Percentiles rank a stretch among this genome's conserved stretches.
Conservation (phyloP, 1,140 invertebrate genomes). For the Cherax quadricarinatus region DNA sequence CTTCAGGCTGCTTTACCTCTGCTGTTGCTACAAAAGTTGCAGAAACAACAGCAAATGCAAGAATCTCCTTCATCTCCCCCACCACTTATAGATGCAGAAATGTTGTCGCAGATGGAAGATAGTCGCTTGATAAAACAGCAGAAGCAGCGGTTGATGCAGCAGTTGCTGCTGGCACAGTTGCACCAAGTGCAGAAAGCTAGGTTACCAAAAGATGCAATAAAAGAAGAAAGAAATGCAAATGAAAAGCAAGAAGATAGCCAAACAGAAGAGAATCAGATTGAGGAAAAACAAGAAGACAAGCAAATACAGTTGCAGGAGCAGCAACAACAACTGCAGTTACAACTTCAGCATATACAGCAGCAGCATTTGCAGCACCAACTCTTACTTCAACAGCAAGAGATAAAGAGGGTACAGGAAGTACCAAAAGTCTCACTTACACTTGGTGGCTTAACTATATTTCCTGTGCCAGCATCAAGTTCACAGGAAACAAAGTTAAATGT, state of each 20-base stretch:
- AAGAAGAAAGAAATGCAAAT: neutral
- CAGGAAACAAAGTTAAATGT: conserved; percentile 28
- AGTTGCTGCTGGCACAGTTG: conserved; percentile 48
- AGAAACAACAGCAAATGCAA: conserved; percentile 47
- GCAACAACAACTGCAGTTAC: conserved; percentile 22
- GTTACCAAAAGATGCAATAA: neutral
- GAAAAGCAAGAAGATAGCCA: neutral
- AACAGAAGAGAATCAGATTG: conserved; percentile 5
- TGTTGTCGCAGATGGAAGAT: neutral
- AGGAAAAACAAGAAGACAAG: conserved; percentile 14
- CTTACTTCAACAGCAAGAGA: neutral
- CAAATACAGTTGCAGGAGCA: neutral
- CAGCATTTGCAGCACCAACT: conserved; percentile 34
- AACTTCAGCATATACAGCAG: conserved; percentile 44
- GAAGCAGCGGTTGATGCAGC: conserved; percentile 41
- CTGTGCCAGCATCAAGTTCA: conserved; percentile 4
- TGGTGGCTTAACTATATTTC: conserved; percentile 46
- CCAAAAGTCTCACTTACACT: conserved; percentile 26
- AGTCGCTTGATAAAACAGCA: conserved; percentile 39
- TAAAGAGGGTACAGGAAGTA: neutral
- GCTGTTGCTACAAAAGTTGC: conserved; percentile 42
- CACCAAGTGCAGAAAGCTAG: conserved; percentile 17
- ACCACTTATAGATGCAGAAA: conserved; percentile 34
- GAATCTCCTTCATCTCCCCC: conserved; percentile 13
- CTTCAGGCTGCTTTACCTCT: conserved; percentile 47